Evolutionary conservation across 1,140 invertebrate genomes (phyloP).

Genomic region (Drosophila melanica): DNA sequence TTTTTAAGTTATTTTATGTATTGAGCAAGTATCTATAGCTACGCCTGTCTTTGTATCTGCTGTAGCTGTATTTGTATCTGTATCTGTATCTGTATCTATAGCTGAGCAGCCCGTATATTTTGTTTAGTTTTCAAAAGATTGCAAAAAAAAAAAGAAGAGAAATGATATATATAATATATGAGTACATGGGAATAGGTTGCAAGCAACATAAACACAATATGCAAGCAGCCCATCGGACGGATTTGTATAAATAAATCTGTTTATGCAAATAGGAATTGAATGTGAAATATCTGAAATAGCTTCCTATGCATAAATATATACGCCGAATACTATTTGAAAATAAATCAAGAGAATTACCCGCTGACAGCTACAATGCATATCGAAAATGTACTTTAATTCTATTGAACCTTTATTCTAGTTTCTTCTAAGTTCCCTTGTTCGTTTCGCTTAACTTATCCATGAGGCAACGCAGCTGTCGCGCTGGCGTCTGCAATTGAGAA

Average conservation of each 20-base stretch:
- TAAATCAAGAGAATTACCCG: slow-evolving; percentile 67
- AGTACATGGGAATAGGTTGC: slow-evolving; percentile 52
- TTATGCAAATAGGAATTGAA: slow-evolving; percentile 63
- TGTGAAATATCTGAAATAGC: slow-evolving; percentile 69
- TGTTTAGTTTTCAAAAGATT: slow-evolving; percentile 70
- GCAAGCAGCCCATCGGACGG: slow-evolving; percentile 50
- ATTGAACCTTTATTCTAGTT: background rate
- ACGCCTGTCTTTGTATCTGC: slow-evolving; percentile 29
- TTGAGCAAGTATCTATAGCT: slow-evolving; percentile 59
- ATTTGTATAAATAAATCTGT: slow-evolving; percentile 77
- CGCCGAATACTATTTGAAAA: slow-evolving; percentile 30
- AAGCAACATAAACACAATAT: slow-evolving; percentile 78
- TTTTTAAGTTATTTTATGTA: slow-evolving; percentile 80
- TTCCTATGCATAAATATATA: slow-evolving; percentile 30
- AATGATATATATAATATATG: slow-evolving; percentile 57
- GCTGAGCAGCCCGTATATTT: slow-evolving; percentile 34
- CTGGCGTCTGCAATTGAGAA: slow-evolving; percentile 22
- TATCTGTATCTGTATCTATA: slow-evolving; percentile 34
- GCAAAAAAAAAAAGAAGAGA: slow-evolving; percentile 52
- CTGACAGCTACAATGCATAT: slow-evolving; percentile 56
- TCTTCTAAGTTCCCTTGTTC: no score
- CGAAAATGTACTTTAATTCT: slow-evolving; percentile 25
- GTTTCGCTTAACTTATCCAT: slow-evolving; percentile 1
- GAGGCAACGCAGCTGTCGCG: slow-evolving; percentile 29
- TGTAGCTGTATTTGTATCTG: no score